These are phyloP conservation scores for Unio delphinus DNA, from an alignment of 2,888 invertebrate genomes.

Conservation along the genomic window DNA sequence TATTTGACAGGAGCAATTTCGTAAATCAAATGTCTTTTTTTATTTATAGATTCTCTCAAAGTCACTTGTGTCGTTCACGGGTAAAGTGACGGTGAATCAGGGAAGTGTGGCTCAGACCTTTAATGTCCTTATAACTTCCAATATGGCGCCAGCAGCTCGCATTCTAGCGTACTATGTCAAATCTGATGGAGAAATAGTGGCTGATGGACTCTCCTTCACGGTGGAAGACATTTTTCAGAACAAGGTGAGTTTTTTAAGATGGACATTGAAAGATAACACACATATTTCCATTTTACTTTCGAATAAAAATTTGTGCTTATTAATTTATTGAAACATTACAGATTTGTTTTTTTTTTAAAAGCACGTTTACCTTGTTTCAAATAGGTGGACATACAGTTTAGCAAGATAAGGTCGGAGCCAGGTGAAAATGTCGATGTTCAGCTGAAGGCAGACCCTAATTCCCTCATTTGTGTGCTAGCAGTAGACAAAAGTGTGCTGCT, in stretches of 20 bases:
- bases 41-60: too few relatives aligned
- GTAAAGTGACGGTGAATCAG: too few relatives aligned
- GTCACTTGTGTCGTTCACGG: too few relatives aligned
- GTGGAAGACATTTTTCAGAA: slow-evolving; percentile 85
- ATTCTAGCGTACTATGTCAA: slow-evolving; percentile 84
- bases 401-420: slow-evolving; percentile 78
- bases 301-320: not conserved
- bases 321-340: not conserved
- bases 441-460: slow-evolving; percentile 87
- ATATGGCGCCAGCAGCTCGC: slow-evolving; percentile 80
- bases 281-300: too few relatives aligned
- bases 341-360: not conserved
- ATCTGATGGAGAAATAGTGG: slow-evolving; percentile 76
- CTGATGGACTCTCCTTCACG: slow-evolving; percentile 85
- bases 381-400: slow-evolving; percentile 76
- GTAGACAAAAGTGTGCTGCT: slow-evolving; percentile 87
- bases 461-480: slow-evolving; percentile 89
- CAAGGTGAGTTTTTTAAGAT: slow-evolving; percentile 31
- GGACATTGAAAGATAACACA: too few relatives aligned
- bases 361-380: slow-evolving; percentile 1
- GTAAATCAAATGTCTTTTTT: too few relatives aligned
- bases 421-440: slow-evolving; percentile 83
- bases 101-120: slow-evolving; percentile 6
- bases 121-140: slow-evolving; percentile 78
- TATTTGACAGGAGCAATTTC: too few relatives aligned